Percentiles rank a stretch among this genome's conserved stretches.
phyloP scores from a whole-genome alignment of 1,140 invertebrate genomes.

The Drosophila persimilis region DNA sequence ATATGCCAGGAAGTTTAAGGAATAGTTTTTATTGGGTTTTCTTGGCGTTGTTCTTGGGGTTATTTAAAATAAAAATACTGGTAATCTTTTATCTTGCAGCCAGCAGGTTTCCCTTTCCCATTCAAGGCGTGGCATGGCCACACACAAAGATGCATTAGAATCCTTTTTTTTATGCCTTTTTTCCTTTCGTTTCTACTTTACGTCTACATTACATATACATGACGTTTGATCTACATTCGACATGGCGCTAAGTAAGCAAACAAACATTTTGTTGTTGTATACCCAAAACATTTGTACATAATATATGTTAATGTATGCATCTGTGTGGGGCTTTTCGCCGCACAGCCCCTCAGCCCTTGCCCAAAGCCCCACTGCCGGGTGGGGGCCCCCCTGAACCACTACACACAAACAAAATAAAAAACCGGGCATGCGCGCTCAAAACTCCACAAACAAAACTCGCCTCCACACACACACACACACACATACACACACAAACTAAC shows the following conservation, averaged over 20 bases:
- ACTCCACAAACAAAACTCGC: conserved; percentile 68
- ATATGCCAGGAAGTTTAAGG: too few species aligned
- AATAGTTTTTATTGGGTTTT: too few species aligned
- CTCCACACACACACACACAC: conserved; percentile 24
- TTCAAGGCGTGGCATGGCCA: conserved; percentile 3
- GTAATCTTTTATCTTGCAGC: not conserved
- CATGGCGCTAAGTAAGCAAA: conserved; percentile 48
- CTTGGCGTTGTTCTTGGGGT: too few species aligned
- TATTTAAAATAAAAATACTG: too few species aligned
- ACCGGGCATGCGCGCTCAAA: conserved; percentile 69
- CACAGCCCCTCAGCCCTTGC: not conserved
- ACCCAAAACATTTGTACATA: conserved; percentile 69
- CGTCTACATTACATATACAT: conserved; percentile 9
- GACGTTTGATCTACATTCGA: conserved; percentile 35
- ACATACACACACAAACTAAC: conserved; percentile 62
- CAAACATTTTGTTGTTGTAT: conserved; percentile 68
- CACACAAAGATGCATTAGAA: too few species aligned
- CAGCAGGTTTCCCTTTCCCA: not conserved
- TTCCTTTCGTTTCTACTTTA: not conserved
- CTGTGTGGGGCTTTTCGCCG: conserved; percentile 13
- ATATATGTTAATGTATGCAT: conserved; percentile 18
- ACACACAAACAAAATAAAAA: conserved; percentile 36
- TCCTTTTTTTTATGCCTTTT: not conserved
- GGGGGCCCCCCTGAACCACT: not conserved
- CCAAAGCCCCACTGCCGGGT: not conserved